Conservation (phyloP, 2,888 invertebrate genomes). For the Morpho achilles region DNA sequence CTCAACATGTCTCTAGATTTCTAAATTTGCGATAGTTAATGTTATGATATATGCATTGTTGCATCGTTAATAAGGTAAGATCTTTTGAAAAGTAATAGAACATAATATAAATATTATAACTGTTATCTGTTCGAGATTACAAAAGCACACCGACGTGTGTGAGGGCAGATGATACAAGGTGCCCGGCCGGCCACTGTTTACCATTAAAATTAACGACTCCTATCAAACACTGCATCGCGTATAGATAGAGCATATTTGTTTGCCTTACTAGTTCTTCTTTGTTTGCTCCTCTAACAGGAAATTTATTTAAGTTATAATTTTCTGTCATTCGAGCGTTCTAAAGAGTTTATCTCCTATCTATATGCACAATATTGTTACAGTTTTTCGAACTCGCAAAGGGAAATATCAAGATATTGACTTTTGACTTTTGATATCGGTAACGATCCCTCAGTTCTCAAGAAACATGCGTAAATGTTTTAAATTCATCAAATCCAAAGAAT, state of each 20-base stretch:
- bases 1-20: background rate
- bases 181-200: slow-evolving; percentile 42
- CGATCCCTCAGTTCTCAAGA: too few species aligned
- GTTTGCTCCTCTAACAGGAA: slow-evolving; percentile 72
- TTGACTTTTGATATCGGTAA: slow-evolving; percentile 35
- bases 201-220: slow-evolving; percentile 59
- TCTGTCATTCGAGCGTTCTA: slow-evolving; percentile 64
- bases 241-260: slow-evolving; percentile 64
- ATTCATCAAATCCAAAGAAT: background rate
- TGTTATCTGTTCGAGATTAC: slow-evolving; percentile 24
- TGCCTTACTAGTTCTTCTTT: slow-evolving; percentile 60
- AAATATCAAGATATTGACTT: slow-evolving; percentile 52
- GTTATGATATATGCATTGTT: too few species aligned
- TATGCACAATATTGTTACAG: slow-evolving; percentile 37
- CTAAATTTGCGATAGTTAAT: too few species aligned
- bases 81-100: slow-evolving; percentile 1
- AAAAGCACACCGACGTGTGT: slow-evolving; percentile 26
- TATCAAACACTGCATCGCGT: slow-evolving; percentile 69
- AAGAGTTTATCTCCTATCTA: slow-evolving; percentile 48
- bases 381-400: slow-evolving; percentile 38
- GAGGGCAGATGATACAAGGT: slow-evolving; percentile 26
- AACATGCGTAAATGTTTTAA: too few species aligned
- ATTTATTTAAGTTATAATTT: slow-evolving; percentile 77
- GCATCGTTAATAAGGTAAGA: background rate
- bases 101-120: slow-evolving; percentile 19